Evolutionary conservation across 2,113 vertebrate species (phyloP).

Genomic region (Xerus inauris): DNA sequence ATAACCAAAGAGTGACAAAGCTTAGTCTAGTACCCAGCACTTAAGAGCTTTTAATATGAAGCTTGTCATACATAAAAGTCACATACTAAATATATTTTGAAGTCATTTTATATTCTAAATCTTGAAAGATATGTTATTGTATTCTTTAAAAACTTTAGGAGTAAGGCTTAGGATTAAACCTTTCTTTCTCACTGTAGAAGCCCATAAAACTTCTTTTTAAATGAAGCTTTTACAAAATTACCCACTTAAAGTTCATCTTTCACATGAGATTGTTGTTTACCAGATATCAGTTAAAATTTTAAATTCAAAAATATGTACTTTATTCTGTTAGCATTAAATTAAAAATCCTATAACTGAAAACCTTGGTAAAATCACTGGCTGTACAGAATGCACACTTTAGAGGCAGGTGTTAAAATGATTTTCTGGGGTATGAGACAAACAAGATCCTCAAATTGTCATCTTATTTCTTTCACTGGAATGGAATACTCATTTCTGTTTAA

Average conservation of each 20-base stretch:
- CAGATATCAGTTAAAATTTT: neutral
- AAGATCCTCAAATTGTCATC: neutral
- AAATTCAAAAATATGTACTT: slow-evolving; percentile 47
- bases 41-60: neutral
- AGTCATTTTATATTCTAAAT: neutral
- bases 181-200: neutral
- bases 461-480: slow-evolving; percentile 41
- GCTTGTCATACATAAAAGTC: neutral
- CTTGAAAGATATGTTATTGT: slow-evolving; percentile 12
- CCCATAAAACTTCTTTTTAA: neutral
- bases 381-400: neutral
- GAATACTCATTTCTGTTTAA: slow-evolving; percentile 18
- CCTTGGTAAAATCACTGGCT: slow-evolving; percentile 9
- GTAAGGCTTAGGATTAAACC: neutral
- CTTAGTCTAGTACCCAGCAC: neutral
- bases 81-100: neutral
- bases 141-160: slow-evolving; percentile 22
- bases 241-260: neutral
- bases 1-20: neutral
- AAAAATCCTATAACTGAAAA: slow-evolving; percentile 45
- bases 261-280: neutral
- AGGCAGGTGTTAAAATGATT: slow-evolving; percentile 1
- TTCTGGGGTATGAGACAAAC: slow-evolving; percentile 25
- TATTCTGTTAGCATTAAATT: neutral
- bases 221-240: slow-evolving; percentile 6